Evolutionary conservation across 2,797 vertebrate species (phyloP), one percentile per base, ranked within the genome.

Genomic region (Microchirus variegatus): DNA sequence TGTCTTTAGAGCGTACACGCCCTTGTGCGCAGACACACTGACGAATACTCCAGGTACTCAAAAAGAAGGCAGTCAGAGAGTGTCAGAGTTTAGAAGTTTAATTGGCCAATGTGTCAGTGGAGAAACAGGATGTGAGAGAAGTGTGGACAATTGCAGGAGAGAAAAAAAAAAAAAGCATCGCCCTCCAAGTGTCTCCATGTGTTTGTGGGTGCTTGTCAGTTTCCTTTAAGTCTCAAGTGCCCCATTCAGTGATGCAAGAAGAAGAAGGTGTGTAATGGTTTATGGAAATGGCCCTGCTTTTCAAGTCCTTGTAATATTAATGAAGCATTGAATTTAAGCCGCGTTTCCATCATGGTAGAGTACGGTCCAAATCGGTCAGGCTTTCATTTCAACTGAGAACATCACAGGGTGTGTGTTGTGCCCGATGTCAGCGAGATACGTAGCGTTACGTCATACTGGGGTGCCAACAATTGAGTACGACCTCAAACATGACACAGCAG

Each of bases 51-150:
- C 12, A 48, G 63, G 63, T 57, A 45, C 65, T 75, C 59, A 49
- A 59, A 75, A 78, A 68, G 61, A 50, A 70, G 53, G 49, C 54
- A 64, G 54, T 57, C 63, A 56, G 61, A 56, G 61, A 62, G 72
- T 86, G 73, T 73, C 66, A 70, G 71, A 55, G 69, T 82, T 78
- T 80, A 71, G 73, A 81, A 66, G 78, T 84, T 82, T 89, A 89
- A 90, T 89, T 87, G 85, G 84, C 68, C 82, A 65, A 77, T 70
- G 62, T 87, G 83, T 77, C 82, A 82, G 77, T 36, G 13, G 71
- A 61, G 67, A 57, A 79, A 71, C 69, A 65, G 69, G 63, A 63
- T 48, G 75, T 73, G 69, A 78, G 63, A 61, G 67, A 62, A 75
- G 55, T 64, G 60, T 53, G 62, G 71, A 78, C 72, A 66, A 70